Evolutionary conservation across 1,140 invertebrate genomes (phyloP).

Genomic region (Lamellibrachia luymesi): DNA sequence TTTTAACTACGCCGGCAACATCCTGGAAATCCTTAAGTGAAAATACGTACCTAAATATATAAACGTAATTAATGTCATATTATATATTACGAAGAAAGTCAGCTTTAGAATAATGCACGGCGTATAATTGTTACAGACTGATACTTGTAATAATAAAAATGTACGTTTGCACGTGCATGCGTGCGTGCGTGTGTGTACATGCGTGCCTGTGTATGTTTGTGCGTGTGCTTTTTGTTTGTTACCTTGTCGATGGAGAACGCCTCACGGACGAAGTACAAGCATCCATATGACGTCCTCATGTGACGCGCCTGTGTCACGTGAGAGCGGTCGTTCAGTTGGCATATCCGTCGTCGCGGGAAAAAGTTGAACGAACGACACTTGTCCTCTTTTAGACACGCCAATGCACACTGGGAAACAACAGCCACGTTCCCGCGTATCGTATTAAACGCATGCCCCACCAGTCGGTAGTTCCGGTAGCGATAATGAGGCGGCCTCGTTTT

Average conservation of each 20-base stretch:
- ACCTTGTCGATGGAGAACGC: constrained; percentile 36
- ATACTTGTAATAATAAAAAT: neutral
- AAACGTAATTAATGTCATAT: no score
- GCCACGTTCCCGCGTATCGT: constrained; percentile 28
- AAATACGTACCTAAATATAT: no score
- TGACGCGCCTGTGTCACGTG: constrained; percentile 25
- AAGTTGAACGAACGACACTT: constrained; percentile 37
- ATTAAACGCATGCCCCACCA: constrained; percentile 30
- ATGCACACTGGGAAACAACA: constrained; percentile 34
- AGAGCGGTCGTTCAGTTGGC: constrained; percentile 33
- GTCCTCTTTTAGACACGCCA: constrained; percentile 32
- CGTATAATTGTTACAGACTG: neutral
- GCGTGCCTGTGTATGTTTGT: neutral
- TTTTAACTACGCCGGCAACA: neutral
- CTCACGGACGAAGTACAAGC: constrained; percentile 32
- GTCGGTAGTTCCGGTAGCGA: constrained; percentile 9
- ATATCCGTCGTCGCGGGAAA: constrained; percentile 25
- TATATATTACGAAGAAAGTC: neutral
- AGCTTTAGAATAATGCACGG: neutral
- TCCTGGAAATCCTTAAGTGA: no score
- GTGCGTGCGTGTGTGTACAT: neutral
- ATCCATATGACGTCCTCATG: constrained; percentile 14
- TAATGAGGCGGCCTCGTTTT: neutral
- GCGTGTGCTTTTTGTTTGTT: constrained; percentile 14
- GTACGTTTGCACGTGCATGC: neutral